Percentiles rank a stretch among this genome's conserved stretches.
Evolutionary conservation across 2,113 vertebrate species (phyloP).

Genomic region (Sebastes schlegelii): DNA sequence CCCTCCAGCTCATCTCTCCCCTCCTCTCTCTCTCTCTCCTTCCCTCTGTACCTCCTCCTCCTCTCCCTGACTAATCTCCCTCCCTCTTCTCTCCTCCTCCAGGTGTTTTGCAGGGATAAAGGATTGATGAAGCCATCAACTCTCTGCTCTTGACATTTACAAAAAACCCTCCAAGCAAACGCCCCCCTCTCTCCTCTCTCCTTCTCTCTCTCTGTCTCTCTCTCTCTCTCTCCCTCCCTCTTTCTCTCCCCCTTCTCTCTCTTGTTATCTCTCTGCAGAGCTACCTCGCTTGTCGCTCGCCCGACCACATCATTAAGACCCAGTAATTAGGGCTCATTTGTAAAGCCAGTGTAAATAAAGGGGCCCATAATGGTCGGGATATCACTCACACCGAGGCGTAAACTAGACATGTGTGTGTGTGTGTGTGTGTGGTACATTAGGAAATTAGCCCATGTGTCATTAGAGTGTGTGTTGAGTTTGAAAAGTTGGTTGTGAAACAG

Average conservation of each 20-base stretch:
- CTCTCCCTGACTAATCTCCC: slow-evolving; percentile 38
- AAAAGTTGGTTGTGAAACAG: slow-evolving; percentile 52
- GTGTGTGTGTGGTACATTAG: slow-evolving; percentile 48
- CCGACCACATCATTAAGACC: slow-evolving; percentile 81
- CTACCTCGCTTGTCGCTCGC: slow-evolving; percentile 68
- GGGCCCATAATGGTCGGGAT: slow-evolving; percentile 76
- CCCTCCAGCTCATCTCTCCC: slow-evolving; percentile 5
- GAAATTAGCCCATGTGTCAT: slow-evolving; percentile 57
- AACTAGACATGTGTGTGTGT: slow-evolving; percentile 33
- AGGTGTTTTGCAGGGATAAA: slow-evolving; percentile 89
- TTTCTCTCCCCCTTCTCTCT: slow-evolving; percentile 7
- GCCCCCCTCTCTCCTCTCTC: slow-evolving; percentile 20
- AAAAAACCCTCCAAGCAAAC: slow-evolving; percentile 86
- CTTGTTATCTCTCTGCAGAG: slow-evolving; percentile 84
- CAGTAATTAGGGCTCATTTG: slow-evolving; percentile 86
- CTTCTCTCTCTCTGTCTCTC: not conserved
- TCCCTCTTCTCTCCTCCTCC: slow-evolving; percentile 77
- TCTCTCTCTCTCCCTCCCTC: not conserved
- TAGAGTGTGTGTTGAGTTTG: slow-evolving; percentile 25
- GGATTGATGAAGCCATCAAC: slow-evolving; percentile 88
- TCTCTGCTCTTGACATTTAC: slow-evolving; percentile 87
- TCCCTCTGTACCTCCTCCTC: slow-evolving; percentile 7
- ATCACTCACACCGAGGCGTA: slow-evolving; percentile 71
- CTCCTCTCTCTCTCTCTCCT: not conserved
- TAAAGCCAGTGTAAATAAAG: slow-evolving; percentile 83